Percentiles rank a stretch among this genome's conserved stretches.
Conservation (phyloP, 2,113 vertebrate genomes). For the Seriola rivoliana region DNA sequence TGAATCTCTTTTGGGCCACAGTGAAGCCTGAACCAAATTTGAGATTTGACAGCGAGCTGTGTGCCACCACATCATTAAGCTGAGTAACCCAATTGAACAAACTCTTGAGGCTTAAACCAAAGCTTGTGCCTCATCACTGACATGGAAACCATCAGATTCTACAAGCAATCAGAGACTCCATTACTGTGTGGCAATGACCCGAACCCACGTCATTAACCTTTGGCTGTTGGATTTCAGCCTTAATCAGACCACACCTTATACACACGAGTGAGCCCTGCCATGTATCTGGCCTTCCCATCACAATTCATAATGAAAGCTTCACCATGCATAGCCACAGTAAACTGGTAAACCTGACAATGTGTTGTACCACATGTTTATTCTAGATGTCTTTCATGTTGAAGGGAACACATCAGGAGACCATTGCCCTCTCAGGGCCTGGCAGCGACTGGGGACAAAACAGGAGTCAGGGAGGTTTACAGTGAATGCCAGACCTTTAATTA, state of each 20-base stretch:
- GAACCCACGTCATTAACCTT: constrained; percentile 45
- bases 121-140: constrained; percentile 11
- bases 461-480: constrained; percentile 29
- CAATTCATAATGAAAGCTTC: background rate
- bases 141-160: constrained; percentile 4
- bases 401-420: constrained; percentile 12
- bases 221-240: constrained; percentile 10
- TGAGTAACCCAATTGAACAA: background rate
- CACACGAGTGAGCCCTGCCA: background rate
- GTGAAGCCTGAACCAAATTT: background rate
- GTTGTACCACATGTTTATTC: constrained; percentile 60
- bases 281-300: constrained; percentile 20
- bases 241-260: constrained; percentile 15
- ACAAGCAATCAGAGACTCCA: background rate
- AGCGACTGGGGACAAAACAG: constrained; percentile 17
- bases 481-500: constrained; percentile 49
- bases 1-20: background rate
- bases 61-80: constrained; percentile 1
- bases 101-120: constrained; percentile 1
- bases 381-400: constrained; percentile 50
- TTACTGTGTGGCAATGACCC: constrained; percentile 15
- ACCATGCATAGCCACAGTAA: constrained; percentile 22
- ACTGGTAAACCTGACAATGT: constrained; percentile 24
- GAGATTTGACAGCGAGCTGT: background rate
- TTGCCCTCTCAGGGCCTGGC: background rate